These are phyloP conservation scores for Myotis vivesi DNA, from an alignment of 2,797 vertebrate genomes.

Conservation along the genomic window DNA sequence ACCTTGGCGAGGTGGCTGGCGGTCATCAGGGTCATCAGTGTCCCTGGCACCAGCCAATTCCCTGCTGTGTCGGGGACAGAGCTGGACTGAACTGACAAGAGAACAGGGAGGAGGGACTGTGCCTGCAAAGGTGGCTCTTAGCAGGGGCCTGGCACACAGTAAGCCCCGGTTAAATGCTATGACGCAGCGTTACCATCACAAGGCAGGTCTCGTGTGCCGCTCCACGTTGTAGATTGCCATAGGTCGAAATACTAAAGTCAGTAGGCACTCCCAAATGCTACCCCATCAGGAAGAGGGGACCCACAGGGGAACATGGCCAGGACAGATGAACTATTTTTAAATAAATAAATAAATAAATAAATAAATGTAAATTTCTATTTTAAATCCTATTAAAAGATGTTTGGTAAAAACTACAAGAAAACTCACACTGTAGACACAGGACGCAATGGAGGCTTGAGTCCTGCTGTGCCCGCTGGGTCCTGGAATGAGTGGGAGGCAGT, in stretches of 20 bases:
- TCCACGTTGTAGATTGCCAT: background rate
- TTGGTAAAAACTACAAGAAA: background rate
- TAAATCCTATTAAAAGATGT: background rate
- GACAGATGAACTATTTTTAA: background rate
- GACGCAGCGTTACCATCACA: fast-evolving
- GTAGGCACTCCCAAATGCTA: background rate
- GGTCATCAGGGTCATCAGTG: background rate
- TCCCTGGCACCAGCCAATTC: background rate
- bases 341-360: background rate
- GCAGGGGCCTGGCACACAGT: background rate
- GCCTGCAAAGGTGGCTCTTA: background rate
- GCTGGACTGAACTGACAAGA: background rate
- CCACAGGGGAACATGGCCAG: background rate
- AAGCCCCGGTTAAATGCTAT: background rate
- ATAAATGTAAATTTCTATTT: background rate
- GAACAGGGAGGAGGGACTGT: background rate
- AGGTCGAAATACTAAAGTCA: background rate
- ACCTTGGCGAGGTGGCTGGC: background rate
- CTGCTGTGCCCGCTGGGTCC: background rate
- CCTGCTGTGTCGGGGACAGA: background rate
- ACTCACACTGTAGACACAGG: background rate
- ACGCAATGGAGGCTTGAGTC: background rate
- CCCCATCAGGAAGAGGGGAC: background rate
- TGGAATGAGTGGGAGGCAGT: fast-evolving
- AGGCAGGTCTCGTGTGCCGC: background rate